Base-by-base conservation (phyloP, 92 coral and sea anemone species). In the Porites evermanni region DNA sequence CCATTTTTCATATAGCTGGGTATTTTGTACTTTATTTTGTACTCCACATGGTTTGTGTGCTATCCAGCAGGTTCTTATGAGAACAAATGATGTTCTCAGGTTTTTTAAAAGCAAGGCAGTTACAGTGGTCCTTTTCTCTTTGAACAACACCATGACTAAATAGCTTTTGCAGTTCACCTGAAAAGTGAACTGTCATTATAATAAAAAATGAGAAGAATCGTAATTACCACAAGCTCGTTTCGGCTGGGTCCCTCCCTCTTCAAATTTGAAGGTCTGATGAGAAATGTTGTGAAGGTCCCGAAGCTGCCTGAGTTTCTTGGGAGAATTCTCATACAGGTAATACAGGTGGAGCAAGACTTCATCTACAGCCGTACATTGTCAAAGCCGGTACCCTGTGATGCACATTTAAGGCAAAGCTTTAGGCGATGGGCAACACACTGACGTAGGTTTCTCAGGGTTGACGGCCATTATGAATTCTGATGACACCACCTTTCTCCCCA, bases 61-160 rank as follows among this genome's bases (percentile, higher is more conserved):
- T 64, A 89, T 82, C 93, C 93, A 92, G 16, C 93, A 89, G 53
- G 95, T 92, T 8, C 95, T 93, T 92, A 14, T 66, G 81, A 74
- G 86, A 53, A 52, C 3, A 74, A 69, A 69, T 7, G 2, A 24
- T 69, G 24, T 7, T 51, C 47, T 69, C 73, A 29, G 47, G 3
- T 3, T 24, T 69, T 69, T 24, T 3, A 69, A 69, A 51, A 79
- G 71, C 80, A 38, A 85, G 53, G 2, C 75, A 0, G 75, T 9
- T 10, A 9, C 53, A 44, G 53, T 50, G 53, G 53, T 70, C 26
- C 47, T 24, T 24, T 24, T 70, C 75, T 70, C 50, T 70, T 50
- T 73, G 12, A 7, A 38, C 38, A 71, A 50, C n/a, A 53, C 12
- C 21, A 26, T 68, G 9, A 64, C 68, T 17, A 64, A 64, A 12